Percentiles rank a stretch among this genome's conserved stretches.
These are phyloP conservation scores for Sebastes schlegelii DNA, from an alignment of 2,113 vertebrate genomes.

Conservation along the genomic window DNA sequence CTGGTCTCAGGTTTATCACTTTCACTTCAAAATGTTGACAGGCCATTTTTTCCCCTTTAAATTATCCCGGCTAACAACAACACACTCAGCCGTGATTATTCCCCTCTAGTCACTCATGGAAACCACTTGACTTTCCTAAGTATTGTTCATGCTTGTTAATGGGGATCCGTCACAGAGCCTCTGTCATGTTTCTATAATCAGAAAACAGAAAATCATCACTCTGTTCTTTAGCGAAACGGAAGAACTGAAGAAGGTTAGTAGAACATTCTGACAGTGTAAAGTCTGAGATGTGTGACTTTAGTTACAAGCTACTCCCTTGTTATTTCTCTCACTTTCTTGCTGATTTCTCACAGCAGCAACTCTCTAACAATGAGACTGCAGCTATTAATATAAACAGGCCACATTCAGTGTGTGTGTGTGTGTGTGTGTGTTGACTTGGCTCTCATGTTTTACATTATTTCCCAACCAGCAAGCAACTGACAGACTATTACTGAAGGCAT, in stretches of 20 bases:
- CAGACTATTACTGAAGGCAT: slow-evolving; percentile 5
- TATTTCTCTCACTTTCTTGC: slow-evolving; percentile 12
- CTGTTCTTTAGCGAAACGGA: not conserved
- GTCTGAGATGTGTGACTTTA: not conserved
- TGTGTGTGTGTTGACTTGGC: not conserved
- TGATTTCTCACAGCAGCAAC: not conserved
- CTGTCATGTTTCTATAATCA: not conserved
- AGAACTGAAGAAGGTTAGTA: not conserved
- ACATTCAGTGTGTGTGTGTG: not conserved
- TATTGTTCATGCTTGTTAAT: slow-evolving; percentile 23
- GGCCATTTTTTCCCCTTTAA: slow-evolving; percentile 42
- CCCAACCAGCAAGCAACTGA: slow-evolving; percentile 6
- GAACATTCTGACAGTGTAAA: not conserved
- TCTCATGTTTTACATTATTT: slow-evolving; percentile 6
- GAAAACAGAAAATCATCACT: not conserved
- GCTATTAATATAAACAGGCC: slow-evolving; percentile 9
- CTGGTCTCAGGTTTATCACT: slow-evolving; percentile 31
- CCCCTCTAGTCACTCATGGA: slow-evolving; percentile 20
- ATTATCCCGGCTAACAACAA: slow-evolving; percentile 18
- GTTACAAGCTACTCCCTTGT: not conserved
- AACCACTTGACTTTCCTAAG: slow-evolving; percentile 6
- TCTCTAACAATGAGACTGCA: slow-evolving; percentile 4
- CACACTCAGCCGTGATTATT: slow-evolving; percentile 25
- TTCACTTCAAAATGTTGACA: slow-evolving; percentile 33
- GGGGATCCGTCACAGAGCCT: not conserved